Conservation (phyloP, 2,888 invertebrate species). For the Carabus problematicus region DNA sequence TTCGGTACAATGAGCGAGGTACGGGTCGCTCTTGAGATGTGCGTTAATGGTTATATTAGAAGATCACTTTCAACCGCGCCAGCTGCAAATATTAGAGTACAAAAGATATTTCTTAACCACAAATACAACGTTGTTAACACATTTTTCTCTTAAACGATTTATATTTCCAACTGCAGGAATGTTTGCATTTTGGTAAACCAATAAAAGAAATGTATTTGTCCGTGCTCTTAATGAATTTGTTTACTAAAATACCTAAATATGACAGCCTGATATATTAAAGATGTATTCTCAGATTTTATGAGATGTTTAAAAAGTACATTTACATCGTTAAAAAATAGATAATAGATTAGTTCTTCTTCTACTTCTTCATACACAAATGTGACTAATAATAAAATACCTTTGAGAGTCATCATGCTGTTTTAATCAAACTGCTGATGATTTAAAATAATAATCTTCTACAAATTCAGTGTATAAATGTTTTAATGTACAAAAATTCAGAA, state of each 20-base stretch:
- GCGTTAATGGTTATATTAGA: conserved; percentile 50
- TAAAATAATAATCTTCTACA: too few relatives aligned
- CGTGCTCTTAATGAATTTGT: conserved; percentile 14
- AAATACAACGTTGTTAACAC: not conserved
- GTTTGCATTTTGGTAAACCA: conserved; percentile 29
- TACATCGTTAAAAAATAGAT: too few relatives aligned
- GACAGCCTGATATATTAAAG: not conserved
- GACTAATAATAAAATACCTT: too few relatives aligned
- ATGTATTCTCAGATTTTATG: not conserved
- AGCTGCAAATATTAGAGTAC: not conserved
- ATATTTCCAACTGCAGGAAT: conserved; percentile 4
- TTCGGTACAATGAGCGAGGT: conserved; percentile 29
- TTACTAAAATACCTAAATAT: conserved; percentile 8
- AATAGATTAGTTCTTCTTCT: too few relatives aligned
- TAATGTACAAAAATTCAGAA: too few relatives aligned
- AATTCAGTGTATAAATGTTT: too few relatives aligned
- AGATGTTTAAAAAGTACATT: too few relatives aligned
- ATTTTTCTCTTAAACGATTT: conserved; percentile 14
- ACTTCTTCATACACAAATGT: too few relatives aligned
- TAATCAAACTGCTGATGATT: too few relatives aligned
- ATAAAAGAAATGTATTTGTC: conserved; percentile 32
- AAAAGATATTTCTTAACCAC: not conserved
- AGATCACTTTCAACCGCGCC: conserved; percentile 46
- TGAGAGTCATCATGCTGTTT: too few relatives aligned
- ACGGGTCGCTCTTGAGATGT: conserved; percentile 34